These are phyloP conservation scores for Agriopis marginaria DNA, from an alignment of 2,888 invertebrate genomes.

Conservation along the genomic window DNA sequence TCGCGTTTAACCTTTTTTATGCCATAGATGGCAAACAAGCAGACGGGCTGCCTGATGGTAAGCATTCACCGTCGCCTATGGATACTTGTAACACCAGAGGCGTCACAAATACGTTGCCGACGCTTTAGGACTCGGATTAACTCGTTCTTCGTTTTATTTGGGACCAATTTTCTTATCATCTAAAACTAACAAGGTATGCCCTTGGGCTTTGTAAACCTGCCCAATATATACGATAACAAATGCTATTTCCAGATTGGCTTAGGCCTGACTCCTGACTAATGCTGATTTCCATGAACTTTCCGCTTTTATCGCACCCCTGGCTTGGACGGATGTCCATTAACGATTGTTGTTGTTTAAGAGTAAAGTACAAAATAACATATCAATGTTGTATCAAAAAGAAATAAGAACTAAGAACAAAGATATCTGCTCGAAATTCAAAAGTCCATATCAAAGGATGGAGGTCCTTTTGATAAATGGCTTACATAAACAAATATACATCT, in stretches of 20 bases:
- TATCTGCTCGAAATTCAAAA: background rate
- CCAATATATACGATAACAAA: slow-evolving; percentile 18
- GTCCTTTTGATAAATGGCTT: slow-evolving; percentile 16
- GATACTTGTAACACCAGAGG: too few species aligned
- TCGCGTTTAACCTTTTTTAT: slow-evolving; percentile 1
- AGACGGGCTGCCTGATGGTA: too few species aligned
- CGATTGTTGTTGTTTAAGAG: slow-evolving; percentile 58
- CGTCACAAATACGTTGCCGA: too few species aligned
- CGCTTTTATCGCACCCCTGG: slow-evolving; percentile 52
- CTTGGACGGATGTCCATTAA: slow-evolving; percentile 66
- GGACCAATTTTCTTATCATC: slow-evolving; percentile 11
- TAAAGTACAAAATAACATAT: too few species aligned
- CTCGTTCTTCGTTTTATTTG: slow-evolving; percentile 10
- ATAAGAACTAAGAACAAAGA: background rate
- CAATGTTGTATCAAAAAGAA: too few species aligned
- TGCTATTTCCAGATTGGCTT: slow-evolving; percentile 39
- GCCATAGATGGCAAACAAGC: too few species aligned
- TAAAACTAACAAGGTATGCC: slow-evolving; percentile 19
- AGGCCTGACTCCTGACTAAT: slow-evolving; percentile 45
- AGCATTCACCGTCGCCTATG: too few species aligned
- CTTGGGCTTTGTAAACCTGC: slow-evolving; percentile 21
- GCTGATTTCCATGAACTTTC: slow-evolving; percentile 58
- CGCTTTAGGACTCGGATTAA: too few species aligned
- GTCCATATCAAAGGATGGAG: background rate
- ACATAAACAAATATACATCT: slow-evolving; percentile 20